These are phyloP conservation scores for Neostethus bicornis DNA, from an alignment of 2,797 vertebrate genomes.

Conservation along the genomic window DNA sequence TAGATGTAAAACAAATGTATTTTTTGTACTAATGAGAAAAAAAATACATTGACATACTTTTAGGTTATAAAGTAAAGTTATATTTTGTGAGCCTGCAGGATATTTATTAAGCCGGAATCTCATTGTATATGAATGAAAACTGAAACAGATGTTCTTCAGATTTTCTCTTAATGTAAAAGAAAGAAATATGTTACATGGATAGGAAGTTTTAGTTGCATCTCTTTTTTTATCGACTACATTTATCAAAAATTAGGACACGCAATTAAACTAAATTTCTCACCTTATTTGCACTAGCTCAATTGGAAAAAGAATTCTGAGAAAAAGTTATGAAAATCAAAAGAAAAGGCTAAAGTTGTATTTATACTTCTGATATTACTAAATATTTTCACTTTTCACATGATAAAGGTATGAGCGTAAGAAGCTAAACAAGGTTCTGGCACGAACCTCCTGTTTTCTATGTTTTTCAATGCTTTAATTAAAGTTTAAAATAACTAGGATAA, in stretches of 20 bases:
- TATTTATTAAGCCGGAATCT: conserved; percentile 2
- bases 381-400: neutral
- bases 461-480: conserved; percentile 38
- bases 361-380: neutral
- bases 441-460: conserved; percentile 21
- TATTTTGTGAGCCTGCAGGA: neutral
- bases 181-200: neutral
- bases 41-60: conserved; percentile 1
- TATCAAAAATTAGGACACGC: neutral
- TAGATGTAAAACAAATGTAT: conserved; percentile 12
- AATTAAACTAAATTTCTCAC: conserved; percentile 8
- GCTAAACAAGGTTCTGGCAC: conserved; percentile 15
- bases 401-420: conserved; percentile 11
- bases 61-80: neutral
- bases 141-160: conserved; percentile 13
- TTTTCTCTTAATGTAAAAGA: conserved; percentile 15
- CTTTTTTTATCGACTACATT: conserved; percentile 1
- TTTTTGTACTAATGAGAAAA: conserved; percentile 1
- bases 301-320: conserved; percentile 1
- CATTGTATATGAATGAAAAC: conserved; percentile 1
- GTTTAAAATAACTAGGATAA: conserved; percentile 23
- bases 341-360: neutral
- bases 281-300: too few species aligned
- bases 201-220: neutral
- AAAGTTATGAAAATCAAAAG: neutral